phyloP scores from a whole-genome alignment of 2,888 invertebrate genomes.

The Ashinkailepas kermadecensis region DNA sequence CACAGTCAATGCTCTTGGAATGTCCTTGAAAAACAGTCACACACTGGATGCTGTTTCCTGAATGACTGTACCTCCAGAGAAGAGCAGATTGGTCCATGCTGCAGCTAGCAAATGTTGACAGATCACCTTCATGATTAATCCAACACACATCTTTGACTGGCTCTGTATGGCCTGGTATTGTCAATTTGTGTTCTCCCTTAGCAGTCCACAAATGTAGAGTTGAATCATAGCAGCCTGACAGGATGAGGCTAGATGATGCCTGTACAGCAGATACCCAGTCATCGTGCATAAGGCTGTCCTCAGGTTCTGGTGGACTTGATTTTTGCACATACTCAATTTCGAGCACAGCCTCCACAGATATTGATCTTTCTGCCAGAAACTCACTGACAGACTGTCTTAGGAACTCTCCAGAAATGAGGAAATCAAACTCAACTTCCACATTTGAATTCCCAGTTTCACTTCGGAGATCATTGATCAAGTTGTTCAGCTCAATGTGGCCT shows the following conservation, averaged over 20 bases:
- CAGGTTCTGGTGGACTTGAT: constrained; percentile 82
- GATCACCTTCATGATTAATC: constrained; percentile 60
- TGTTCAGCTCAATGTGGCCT: background rate
- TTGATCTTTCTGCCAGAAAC: background rate
- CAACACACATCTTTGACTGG: constrained; percentile 82
- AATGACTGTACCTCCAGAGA: constrained; percentile 78
- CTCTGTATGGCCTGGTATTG: constrained; percentile 76
- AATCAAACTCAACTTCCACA: background rate
- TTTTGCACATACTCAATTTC: constrained; percentile 87
- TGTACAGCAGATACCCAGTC: constrained; percentile 84
- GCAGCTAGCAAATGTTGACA: constrained; percentile 59
- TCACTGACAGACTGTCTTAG: background rate
- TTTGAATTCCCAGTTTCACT: background rate
- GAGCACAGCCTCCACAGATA: constrained; percentile 62
- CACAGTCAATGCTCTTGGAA: constrained; percentile 80
- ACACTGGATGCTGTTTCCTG: constrained; percentile 64
- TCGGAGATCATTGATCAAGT: background rate
- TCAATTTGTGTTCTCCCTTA: constrained; percentile 72
- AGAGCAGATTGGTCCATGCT: constrained; percentile 79
- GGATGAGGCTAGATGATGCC: constrained; percentile 40
- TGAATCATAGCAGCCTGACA: constrained; percentile 89
- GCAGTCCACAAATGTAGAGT: constrained; percentile 82
- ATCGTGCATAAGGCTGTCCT: constrained; percentile 86
- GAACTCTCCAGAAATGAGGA: constrained; percentile 1
- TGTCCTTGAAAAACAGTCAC: constrained; percentile 80